Evolutionary conservation across 2,113 vertebrate genomes (phyloP).

Genomic region (Oreotrochilus melanogaster): DNA sequence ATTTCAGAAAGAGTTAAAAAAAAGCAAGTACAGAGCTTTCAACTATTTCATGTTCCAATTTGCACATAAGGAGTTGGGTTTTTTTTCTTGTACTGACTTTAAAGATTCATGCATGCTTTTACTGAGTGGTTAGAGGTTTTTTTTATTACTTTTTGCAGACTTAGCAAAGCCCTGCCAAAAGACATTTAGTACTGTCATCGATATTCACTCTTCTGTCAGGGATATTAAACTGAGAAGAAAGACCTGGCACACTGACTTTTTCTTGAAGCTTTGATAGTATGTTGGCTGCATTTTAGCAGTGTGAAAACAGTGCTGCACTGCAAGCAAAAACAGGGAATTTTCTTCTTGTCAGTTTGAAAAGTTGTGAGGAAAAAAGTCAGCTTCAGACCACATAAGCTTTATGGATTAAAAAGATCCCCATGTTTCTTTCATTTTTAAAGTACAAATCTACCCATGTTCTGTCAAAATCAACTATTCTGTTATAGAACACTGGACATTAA

Average conservation of each 20-base stretch:
- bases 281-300: slow-evolving; percentile 15
- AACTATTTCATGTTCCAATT: slow-evolving; percentile 19
- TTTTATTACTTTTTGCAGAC: background rate
- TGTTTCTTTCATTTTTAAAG: background rate
- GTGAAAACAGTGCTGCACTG: slow-evolving; percentile 44
- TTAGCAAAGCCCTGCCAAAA: slow-evolving; percentile 39
- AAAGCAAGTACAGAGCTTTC: background rate
- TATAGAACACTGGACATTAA: background rate
- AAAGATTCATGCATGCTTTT: slow-evolving; percentile 11
- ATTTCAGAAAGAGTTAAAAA: background rate
- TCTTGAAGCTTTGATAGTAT: slow-evolving; percentile 51
- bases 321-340: slow-evolving; percentile 22
- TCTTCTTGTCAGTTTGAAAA: slow-evolving; percentile 28
- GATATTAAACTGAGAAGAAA: slow-evolving; percentile 50
- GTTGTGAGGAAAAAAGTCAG: background rate
- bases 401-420: background rate
- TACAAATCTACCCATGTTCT: background rate
- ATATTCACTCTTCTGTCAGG: slow-evolving; percentile 26
- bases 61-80: background rate
- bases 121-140: background rate
- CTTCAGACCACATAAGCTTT: background rate
- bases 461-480: background rate
- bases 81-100: background rate
- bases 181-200: slow-evolving; percentile 48
- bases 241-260: slow-evolving; percentile 5